Conservation (phyloP, 2,113 vertebrate genomes). For the Triplophysa dalaica region DNA sequence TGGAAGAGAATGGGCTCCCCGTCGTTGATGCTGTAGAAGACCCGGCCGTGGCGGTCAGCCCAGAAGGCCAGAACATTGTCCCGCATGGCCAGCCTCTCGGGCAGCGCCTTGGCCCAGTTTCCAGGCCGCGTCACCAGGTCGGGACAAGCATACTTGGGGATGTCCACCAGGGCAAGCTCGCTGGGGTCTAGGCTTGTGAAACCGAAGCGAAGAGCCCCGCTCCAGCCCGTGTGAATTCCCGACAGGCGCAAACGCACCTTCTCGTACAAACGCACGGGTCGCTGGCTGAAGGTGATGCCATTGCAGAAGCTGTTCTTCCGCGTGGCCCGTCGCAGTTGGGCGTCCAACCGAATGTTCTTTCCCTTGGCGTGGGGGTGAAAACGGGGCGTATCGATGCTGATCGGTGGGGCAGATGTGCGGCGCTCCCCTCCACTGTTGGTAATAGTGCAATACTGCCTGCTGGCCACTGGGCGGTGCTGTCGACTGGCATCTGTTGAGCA, state of each 20-base stretch:
- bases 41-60: conserved; percentile 92
- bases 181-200: conserved; percentile 94
- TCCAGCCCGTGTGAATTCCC: conserved; percentile 93
- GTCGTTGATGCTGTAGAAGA: conserved; percentile 96
- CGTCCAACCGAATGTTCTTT: conserved; percentile 93
- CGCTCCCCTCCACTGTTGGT: conserved; percentile 84
- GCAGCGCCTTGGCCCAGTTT: conserved; percentile 98
- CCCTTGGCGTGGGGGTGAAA: conserved; percentile 96
- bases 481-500: conserved; percentile 80
- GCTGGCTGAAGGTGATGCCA: conserved; percentile 93
- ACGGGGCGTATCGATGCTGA: conserved; percentile 82
- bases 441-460: conserved; percentile 84
- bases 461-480: conserved; percentile 82
- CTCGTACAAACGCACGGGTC: conserved; percentile 93
- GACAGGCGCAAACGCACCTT: conserved; percentile 91
- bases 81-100: conserved; percentile 88
- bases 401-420: conserved; percentile 69
- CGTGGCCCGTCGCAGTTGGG: conserved; percentile 87
- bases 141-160: conserved; percentile 97
- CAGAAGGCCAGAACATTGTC: conserved; percentile 96
- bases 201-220: conserved; percentile 93
- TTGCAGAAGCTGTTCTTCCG: conserved; percentile 98
- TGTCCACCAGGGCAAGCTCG: conserved; percentile 85
- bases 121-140: conserved; percentile 94
- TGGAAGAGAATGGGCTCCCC: conserved; percentile 95